Evolutionary conservation across 2,113 vertebrate species (phyloP).

Genomic region (Urocitellus parryii): DNA sequence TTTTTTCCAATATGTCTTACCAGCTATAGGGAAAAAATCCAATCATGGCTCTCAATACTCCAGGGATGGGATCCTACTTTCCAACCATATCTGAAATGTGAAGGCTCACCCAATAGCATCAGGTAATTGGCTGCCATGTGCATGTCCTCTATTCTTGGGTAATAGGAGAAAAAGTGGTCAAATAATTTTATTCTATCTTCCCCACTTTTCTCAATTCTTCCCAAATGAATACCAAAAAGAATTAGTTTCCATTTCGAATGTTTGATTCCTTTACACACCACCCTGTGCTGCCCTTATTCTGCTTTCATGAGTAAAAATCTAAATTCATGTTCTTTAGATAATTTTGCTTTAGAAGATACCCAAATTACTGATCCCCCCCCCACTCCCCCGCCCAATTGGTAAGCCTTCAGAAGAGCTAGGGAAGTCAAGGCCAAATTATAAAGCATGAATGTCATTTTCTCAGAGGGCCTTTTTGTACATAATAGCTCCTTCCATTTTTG

Average conservation of each 20-base stretch:
- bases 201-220: slow-evolving; percentile 23
- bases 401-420: neutral
- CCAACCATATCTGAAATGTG: slow-evolving; percentile 58
- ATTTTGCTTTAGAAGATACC: slow-evolving; percentile 39
- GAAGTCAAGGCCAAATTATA: neutral
- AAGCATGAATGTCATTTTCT: neutral
- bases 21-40: slow-evolving; percentile 51
- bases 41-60: slow-evolving; percentile 52
- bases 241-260: slow-evolving; percentile 22
- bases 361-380: neutral
- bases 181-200: slow-evolving; percentile 8
- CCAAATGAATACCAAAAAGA: neutral
- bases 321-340: slow-evolving; percentile 14
- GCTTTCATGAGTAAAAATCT: slow-evolving; percentile 41
- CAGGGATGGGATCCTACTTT: slow-evolving; percentile 58
- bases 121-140: slow-evolving; percentile 51
- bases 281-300: neutral
- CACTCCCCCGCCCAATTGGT: neutral
- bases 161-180: slow-evolving; percentile 42
- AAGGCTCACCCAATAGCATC: slow-evolving; percentile 64
- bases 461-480: neutral
- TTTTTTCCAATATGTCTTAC: slow-evolving; percentile 61
- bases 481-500: slow-evolving; percentile 2
- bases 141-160: slow-evolving; percentile 48
- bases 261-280: neutral